Percentiles rank a stretch among this genome's conserved stretches.
Conservation (phyloP, 2,113 vertebrate species). For the Fulica atra region DNA sequence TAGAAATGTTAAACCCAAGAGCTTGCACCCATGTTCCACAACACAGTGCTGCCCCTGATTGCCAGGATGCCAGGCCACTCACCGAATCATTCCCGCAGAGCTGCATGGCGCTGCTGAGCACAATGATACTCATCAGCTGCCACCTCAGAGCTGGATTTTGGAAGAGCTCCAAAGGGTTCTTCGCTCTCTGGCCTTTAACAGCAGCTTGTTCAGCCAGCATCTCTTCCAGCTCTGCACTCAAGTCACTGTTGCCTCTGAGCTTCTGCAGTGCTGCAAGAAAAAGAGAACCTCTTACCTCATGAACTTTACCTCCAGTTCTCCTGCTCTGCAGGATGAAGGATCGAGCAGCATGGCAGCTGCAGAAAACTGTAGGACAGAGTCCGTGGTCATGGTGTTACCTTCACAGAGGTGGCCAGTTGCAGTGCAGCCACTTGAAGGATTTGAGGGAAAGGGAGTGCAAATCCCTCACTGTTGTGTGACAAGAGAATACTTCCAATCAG, state of each 20-base stretch:
- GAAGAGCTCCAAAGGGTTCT: slow-evolving; percentile 81
- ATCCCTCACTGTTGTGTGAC: background rate
- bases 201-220: slow-evolving; percentile 83
- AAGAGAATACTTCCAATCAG: background rate
- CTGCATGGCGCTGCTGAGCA: slow-evolving; percentile 90
- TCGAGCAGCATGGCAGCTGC: background rate
- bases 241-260: slow-evolving; percentile 77
- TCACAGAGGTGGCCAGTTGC: background rate
- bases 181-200: slow-evolving; percentile 63
- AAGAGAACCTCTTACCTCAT: background rate
- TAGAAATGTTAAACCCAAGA: background rate
- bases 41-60: rapidly evolving
- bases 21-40: rapidly evolving
- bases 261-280: slow-evolving; percentile 77
- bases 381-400: background rate
- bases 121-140: slow-evolving; percentile 82
- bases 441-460: background rate
- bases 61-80: slow-evolving; percentile 5
- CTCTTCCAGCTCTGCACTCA: slow-evolving; percentile 83
- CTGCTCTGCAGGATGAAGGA: background rate
- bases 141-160: slow-evolving; percentile 75
- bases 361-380: background rate
- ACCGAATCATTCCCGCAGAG: slow-evolving; percentile 90
- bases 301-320: background rate
- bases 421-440: background rate